Conservation (phyloP, 2,113 vertebrate genomes). For the Syrmaticus mikado region DNA sequence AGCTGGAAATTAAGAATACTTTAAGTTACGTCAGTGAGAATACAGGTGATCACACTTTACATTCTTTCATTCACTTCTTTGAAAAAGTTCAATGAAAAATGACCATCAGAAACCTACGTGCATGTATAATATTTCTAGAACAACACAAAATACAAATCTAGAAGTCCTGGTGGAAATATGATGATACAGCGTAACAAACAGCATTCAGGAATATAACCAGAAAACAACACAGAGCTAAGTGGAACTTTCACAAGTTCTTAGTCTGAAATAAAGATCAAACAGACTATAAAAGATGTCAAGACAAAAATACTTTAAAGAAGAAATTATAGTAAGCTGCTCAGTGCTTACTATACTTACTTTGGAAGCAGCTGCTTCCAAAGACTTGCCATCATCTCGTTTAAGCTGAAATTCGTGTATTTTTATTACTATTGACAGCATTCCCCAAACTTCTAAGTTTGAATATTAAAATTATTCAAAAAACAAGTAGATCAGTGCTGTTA, state of each 20-base stretch:
- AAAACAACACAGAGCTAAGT: not conserved
- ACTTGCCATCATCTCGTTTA: not conserved
- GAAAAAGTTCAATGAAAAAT: not conserved
- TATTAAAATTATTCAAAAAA: not conserved
- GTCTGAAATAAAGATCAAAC: not conserved
- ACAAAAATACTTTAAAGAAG: not conserved
- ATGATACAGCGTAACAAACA: not conserved
- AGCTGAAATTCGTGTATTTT: not conserved
- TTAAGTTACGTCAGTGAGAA: not conserved
- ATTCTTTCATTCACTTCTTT: not conserved
- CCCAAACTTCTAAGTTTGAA: not conserved
- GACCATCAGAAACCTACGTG: not conserved
- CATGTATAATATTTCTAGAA: not conserved
- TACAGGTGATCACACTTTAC: not conserved
- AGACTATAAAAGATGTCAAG: not conserved
- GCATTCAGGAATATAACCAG: not conserved
- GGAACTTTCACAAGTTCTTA: not conserved
- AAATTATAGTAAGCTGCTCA: not conserved
- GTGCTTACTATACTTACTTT: too few species aligned
- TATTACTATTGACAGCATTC: not conserved
- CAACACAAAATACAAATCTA: not conserved
- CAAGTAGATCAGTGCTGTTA: not conserved
- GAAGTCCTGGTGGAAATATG: not conserved
- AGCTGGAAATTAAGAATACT: not conserved
- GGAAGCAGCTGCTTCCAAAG: not conserved